These are phyloP conservation scores for Drosophila rufa DNA, from an alignment of 1,140 invertebrate species.

Conservation along the genomic window DNA sequence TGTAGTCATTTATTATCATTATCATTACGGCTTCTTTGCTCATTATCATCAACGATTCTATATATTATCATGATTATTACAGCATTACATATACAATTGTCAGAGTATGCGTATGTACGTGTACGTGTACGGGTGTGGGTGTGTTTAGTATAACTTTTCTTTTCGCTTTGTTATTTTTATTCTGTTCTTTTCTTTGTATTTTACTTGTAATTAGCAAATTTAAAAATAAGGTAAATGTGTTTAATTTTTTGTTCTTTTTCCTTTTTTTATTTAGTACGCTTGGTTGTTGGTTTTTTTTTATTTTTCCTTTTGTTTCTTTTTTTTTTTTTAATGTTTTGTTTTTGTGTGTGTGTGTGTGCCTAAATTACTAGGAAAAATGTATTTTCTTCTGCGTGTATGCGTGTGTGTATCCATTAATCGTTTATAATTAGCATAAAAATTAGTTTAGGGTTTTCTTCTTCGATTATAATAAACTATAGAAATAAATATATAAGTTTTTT, in stretches of 20 bases:
- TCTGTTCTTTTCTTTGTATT: neutral
- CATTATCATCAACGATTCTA: slow-evolving; percentile 60
- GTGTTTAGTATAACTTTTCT: slow-evolving; percentile 21
- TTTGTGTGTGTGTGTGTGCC: slow-evolving; percentile 37
- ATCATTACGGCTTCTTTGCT: slow-evolving; percentile 57
- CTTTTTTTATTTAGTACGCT: slow-evolving; percentile 5
- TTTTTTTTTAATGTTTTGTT: slow-evolving; percentile 10
- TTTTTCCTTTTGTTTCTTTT: slow-evolving; percentile 11
- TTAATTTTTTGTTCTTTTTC: slow-evolving; percentile 17
- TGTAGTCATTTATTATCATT: slow-evolving; percentile 56
- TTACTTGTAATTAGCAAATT: slow-evolving; percentile 31
- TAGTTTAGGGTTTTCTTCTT: slow-evolving; percentile 55
- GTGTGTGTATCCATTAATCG: slow-evolving; percentile 40
- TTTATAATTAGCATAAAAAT: slow-evolving; percentile 70
- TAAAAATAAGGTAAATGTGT: slow-evolving; percentile 50
- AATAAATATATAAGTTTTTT: slow-evolving; percentile 71
- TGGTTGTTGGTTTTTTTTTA: slow-evolving; percentile 12
- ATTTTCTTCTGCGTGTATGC: slow-evolving; percentile 41
- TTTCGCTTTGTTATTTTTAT: neutral
- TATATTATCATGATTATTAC: slow-evolving; percentile 69
- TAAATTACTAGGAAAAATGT: slow-evolving; percentile 73
- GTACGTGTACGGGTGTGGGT: slow-evolving; percentile 28
- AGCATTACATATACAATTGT: slow-evolving; percentile 67
- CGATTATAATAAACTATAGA: slow-evolving; percentile 72
- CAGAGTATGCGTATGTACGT: slow-evolving; percentile 45